Evolutionary conservation across 2,113 vertebrate genomes (phyloP).

Genomic region (Protomyctophum bolini): DNA sequence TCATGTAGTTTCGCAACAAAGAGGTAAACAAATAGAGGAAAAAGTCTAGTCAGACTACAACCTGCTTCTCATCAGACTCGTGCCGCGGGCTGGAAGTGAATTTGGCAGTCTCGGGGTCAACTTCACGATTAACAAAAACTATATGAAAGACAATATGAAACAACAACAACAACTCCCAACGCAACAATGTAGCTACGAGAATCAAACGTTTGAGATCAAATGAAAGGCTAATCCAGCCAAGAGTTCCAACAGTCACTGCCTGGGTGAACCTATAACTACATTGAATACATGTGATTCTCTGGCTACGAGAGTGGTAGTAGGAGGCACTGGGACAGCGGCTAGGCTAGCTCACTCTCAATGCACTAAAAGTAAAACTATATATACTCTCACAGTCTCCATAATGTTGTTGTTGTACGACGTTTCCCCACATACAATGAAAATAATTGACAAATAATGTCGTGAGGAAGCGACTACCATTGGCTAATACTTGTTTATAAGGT

Average conservation of each 20-base stretch:
- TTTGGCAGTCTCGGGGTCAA: too few relatives aligned
- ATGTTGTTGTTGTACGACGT: background rate
- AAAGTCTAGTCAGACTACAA: too few relatives aligned
- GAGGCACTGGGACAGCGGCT: background rate
- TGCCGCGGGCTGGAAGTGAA: too few relatives aligned
- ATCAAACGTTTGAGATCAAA: background rate
- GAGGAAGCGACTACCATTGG: conserved; percentile 28
- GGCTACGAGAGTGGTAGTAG: conserved; percentile 17
- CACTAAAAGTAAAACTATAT: conserved; percentile 14
- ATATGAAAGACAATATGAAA: too few relatives aligned
- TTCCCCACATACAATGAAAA: background rate
- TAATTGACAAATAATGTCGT: background rate
- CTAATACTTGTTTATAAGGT: background rate
- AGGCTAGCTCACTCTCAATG: conserved; percentile 28
- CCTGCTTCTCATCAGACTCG: too few relatives aligned
- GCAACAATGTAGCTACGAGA: too few relatives aligned
- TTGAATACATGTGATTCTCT: conserved; percentile 56
- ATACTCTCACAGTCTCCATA: background rate
- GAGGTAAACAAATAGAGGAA: too few relatives aligned
- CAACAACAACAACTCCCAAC: too few relatives aligned
- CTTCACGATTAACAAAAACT: too few relatives aligned
- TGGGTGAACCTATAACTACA: background rate
- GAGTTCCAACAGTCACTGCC: too few relatives aligned
- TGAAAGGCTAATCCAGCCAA: too few relatives aligned
- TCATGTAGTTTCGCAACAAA: too few relatives aligned